A percentile compares a stretch with the other conserved stretches of the same genome.
phyloP scores from a whole-genome alignment of 1,140 invertebrate genomes.

The Danaus melanippus region DNA sequence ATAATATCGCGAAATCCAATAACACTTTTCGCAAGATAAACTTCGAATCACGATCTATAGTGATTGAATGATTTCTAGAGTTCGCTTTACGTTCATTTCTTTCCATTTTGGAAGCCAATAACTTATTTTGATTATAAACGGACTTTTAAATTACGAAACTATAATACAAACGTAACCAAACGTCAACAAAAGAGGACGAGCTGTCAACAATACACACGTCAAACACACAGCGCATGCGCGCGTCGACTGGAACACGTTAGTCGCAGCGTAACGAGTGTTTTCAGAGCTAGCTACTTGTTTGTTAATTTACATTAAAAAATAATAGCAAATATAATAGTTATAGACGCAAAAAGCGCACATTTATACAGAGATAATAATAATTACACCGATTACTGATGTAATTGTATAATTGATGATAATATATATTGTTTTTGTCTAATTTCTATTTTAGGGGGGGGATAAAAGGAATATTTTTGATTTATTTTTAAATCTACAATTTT shows the following conservation, averaged over 20 bases:
- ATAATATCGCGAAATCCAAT: conserved; percentile 55
- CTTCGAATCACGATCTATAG: conserved; percentile 53
- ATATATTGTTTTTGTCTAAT: no score
- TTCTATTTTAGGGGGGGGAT: no score
- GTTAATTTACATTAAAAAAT: no score
- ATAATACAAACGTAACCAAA: conserved; percentile 47
- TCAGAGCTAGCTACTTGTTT: neutral
- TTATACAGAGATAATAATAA: no score
- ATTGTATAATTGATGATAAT: no score
- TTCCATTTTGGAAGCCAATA: conserved; percentile 42
- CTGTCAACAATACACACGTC: conserved; percentile 44
- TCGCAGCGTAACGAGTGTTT: conserved; percentile 1
- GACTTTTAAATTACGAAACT: conserved; percentile 24
- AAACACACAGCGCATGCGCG: conserved; percentile 55
- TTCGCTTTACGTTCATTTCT: conserved; percentile 51
- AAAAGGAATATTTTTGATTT: no score
- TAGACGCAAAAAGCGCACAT: no score
- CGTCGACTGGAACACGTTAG: conserved; percentile 36
- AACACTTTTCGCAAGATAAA: conserved; percentile 58
- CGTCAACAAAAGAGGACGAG: conserved; percentile 30
- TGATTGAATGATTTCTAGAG: conserved; percentile 46
- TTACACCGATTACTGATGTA: no score
- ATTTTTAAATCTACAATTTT: no score
- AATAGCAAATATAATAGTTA: no score
- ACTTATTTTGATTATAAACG: no score